Percentiles rank a stretch among this genome's conserved stretches.
Conservation (phyloP, 2,797 vertebrate species). For the Thalassophryne amazonica region DNA sequence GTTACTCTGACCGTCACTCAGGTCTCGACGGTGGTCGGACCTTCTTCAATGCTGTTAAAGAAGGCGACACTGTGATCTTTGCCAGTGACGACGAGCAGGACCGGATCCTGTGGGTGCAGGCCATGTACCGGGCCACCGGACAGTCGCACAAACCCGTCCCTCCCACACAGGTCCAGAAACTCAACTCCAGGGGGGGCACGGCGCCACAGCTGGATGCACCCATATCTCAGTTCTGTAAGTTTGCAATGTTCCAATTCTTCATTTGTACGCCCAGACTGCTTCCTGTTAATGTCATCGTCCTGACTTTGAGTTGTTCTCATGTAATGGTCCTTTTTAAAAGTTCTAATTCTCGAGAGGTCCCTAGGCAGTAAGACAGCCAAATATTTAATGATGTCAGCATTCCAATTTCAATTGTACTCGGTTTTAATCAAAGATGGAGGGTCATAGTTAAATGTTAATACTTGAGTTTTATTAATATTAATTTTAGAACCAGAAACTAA, state of each 20-base stretch:
- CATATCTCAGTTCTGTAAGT: constrained; percentile 99
- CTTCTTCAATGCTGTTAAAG: constrained; percentile 97
- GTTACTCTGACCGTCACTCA: constrained; percentile 38
- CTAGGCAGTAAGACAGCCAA: too few species aligned
- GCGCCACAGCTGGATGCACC: constrained; percentile 94
- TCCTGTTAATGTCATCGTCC: background rate
- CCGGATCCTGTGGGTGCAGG: constrained; percentile 97
- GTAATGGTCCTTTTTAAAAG: too few species aligned
- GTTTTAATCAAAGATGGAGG: too few species aligned
- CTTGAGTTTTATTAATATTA: too few species aligned
- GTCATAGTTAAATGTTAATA: too few species aligned
- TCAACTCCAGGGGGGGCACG: constrained; percentile 91
- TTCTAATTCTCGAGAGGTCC: too few species aligned
- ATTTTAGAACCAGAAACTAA: too few species aligned
- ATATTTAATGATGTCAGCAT: too few species aligned
- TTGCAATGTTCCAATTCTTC: constrained; percentile 5
- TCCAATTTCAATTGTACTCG: too few species aligned
- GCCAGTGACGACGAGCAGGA: constrained; percentile 98
- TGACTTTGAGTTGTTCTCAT: too few species aligned
- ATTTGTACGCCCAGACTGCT: background rate
- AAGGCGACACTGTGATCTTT: constrained; percentile 97
- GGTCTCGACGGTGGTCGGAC: constrained; percentile 93
- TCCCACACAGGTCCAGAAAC: constrained; percentile 97
- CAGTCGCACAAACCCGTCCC: constrained; percentile 98
- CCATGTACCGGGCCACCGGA: constrained; percentile 96